Percentiles rank a stretch among this genome's conserved stretches.
phyloP scores from a whole-genome alignment of 1,140 invertebrate genomes.

The Pachypeltis micranthus region DNA sequence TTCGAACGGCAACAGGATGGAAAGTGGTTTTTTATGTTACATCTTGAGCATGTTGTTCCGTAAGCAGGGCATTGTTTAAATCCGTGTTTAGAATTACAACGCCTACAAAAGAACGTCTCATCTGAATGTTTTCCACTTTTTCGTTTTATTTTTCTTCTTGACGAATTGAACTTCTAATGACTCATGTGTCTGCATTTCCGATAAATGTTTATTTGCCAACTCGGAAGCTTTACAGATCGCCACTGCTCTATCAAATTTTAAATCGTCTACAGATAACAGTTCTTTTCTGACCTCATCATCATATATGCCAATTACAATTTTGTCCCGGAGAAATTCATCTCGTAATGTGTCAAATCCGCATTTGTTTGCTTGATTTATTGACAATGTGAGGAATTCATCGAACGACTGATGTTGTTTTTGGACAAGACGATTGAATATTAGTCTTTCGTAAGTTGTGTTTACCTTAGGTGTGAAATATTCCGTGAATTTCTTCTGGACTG shows the following conservation, averaged over 20 bases:
- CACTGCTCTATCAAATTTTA: conserved; percentile 3
- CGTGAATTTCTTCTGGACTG: background rate
- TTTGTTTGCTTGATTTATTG: background rate
- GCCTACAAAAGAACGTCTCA: background rate
- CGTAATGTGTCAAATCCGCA: background rate
- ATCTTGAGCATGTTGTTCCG: background rate
- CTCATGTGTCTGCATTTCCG: background rate
- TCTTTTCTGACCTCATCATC: background rate
- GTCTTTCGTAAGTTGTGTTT: conserved; percentile 7
- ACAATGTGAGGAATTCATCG: background rate
- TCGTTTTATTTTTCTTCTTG: background rate
- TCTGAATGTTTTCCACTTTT: background rate
- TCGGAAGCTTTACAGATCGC: background rate
- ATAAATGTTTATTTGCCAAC: background rate
- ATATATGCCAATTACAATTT: background rate
- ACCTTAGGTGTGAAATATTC: conserved; percentile 3
- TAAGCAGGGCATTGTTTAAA: background rate
- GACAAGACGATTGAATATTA: background rate
- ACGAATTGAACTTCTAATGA: background rate
- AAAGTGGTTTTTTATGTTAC: background rate
- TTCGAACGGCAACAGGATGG: background rate
- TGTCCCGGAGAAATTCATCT: background rate
- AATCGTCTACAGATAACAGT: background rate
- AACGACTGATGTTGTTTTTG: background rate
- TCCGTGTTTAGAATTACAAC: background rate